Evolutionary conservation across 2,113 vertebrate genomes (phyloP), one percentile per base, ranked within the genome.

Genomic region (Lates calcarifer): DNA sequence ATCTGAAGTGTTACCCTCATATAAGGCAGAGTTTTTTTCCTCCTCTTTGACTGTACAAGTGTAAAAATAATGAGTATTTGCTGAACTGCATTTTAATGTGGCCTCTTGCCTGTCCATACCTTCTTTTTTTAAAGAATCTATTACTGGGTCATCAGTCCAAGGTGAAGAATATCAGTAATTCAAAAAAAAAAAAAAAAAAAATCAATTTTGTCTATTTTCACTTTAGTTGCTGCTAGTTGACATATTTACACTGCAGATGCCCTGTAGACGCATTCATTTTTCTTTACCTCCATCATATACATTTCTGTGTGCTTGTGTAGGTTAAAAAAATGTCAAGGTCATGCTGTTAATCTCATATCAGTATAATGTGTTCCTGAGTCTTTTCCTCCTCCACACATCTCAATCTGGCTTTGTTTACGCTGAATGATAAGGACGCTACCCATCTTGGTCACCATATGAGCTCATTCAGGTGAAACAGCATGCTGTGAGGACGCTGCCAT

Each of bases 31-130:
- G 20, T 62, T 77, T 79, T 79, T 53, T 76, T 60, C 74, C 37
- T 83, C 47, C 11, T 79, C 60, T 87, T 72, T 80, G 58, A 87
- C 82, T 71, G 79, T 71, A 85, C 85, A 79, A 88, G 84, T 90
- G 77, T 80, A 79, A 85, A 90, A 90, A 88, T 88, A 89, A 90
- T 68, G 75, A 82, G 74, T 45, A 75, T 85, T 91, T 85, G 57
- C 70, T 47, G 35, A 84, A 82, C 58, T 86, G 81, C 58, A 90
- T 90, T 89, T 88, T 83, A 92, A 91, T 88, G 69, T 66, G 62
- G 45, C 35, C n/a, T 77, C 35, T 79, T 61, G 20, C 51, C 18
- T 62, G 31, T 81, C 65, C 68, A 66, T 26, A 65, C 9, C 20
- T 31, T 69, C 45, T 76, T 51, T 37, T 35, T 71, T 45, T 28